Percentiles rank a stretch among this genome's conserved stretches.
phyloP scores from a whole-genome alignment of 92 coral and sea anemone species.

The Scolanthus callimorphus region DNA sequence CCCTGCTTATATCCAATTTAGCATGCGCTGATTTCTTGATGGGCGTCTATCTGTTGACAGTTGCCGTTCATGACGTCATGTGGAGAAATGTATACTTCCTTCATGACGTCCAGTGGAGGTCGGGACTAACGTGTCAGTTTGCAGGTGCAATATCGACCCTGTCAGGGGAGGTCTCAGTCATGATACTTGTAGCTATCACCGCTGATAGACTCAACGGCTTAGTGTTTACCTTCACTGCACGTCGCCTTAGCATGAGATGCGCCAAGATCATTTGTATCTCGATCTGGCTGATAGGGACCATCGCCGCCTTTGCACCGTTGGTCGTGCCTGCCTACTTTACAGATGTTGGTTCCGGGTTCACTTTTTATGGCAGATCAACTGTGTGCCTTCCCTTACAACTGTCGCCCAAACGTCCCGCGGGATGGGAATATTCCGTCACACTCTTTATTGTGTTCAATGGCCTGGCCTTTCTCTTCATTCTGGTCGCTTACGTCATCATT shows the following conservation, averaged over 20 bases:
- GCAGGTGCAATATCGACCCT: slow-evolving; percentile 65
- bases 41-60: slow-evolving; percentile 55
- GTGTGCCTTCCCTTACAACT: slow-evolving; percentile 72
- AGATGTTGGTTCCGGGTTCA: background rate
- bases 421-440: slow-evolving; percentile 65
- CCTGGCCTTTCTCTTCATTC: slow-evolving; percentile 44
- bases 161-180: slow-evolving; percentile 61
- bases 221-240: slow-evolving; percentile 45
- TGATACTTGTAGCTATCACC: slow-evolving; percentile 45
- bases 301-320: slow-evolving; percentile 37
- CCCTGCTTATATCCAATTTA: slow-evolving; percentile 54
- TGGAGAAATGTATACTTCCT: slow-evolving; percentile 59
- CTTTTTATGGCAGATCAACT: slow-evolving; percentile 60
- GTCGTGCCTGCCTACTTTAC: slow-evolving; percentile 26
- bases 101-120: slow-evolving; percentile 60
- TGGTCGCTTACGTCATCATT: slow-evolving; percentile 41
- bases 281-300: slow-evolving; percentile 27
- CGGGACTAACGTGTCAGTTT: slow-evolving; percentile 18
- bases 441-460: slow-evolving; percentile 54
- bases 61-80: slow-evolving; percentile 44
- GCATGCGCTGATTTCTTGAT: slow-evolving; percentile 62
- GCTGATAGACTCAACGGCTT: slow-evolving; percentile 59
- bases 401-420: slow-evolving; percentile 49
- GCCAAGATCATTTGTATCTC: slow-evolving; percentile 19
- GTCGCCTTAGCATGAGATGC: slow-evolving; percentile 20